Evolutionary conservation across 2,888 invertebrate species (phyloP).

Genomic region (Thera britannica): DNA sequence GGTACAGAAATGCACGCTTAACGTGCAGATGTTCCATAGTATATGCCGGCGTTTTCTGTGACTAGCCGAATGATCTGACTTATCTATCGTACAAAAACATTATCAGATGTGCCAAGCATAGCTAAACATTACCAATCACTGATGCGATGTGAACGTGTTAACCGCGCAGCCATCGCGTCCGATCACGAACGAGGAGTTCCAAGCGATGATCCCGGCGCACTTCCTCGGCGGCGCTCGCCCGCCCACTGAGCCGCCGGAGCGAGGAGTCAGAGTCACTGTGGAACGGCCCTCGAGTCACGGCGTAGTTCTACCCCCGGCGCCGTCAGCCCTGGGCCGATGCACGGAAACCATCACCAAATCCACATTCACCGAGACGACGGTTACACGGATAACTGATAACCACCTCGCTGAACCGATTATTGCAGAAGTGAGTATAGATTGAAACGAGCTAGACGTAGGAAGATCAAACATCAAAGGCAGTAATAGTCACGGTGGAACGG

Average conservation of each 20-base stretch:
- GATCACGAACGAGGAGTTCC: slow-evolving; percentile 97
- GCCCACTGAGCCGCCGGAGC: slow-evolving; percentile 61
- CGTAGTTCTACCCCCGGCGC: slow-evolving; percentile 91
- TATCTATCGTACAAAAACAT: not conserved
- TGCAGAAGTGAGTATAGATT: slow-evolving; percentile 89
- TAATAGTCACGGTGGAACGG: slow-evolving; percentile 94
- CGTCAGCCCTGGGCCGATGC: slow-evolving; percentile 93
- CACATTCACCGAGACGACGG: slow-evolving; percentile 97
- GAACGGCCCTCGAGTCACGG: slow-evolving; percentile 87
- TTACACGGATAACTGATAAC: slow-evolving; percentile 97
- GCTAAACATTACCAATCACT: slow-evolving; percentile 43
- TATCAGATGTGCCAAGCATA: slow-evolving; percentile 30
- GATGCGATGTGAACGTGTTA: slow-evolving; percentile 82
- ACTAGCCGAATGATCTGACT: not conserved
- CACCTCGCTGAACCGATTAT: slow-evolving; percentile 93
- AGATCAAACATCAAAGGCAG: too few species aligned
- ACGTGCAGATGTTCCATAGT: too few species aligned
- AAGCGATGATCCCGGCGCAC: slow-evolving; percentile 97
- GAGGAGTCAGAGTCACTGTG: slow-evolving; percentile 93
- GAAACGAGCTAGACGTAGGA: not conserved
- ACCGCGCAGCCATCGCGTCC: slow-evolving; percentile 89
- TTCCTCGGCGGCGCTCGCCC: slow-evolving; percentile 86
- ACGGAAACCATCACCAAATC: slow-evolving; percentile 98
- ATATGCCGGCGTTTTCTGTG: not conserved
- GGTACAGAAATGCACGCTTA: not conserved